These are phyloP conservation scores for Centropus bengalensis DNA, from an alignment of 2,113 vertebrate species.

Conservation along the genomic window DNA sequence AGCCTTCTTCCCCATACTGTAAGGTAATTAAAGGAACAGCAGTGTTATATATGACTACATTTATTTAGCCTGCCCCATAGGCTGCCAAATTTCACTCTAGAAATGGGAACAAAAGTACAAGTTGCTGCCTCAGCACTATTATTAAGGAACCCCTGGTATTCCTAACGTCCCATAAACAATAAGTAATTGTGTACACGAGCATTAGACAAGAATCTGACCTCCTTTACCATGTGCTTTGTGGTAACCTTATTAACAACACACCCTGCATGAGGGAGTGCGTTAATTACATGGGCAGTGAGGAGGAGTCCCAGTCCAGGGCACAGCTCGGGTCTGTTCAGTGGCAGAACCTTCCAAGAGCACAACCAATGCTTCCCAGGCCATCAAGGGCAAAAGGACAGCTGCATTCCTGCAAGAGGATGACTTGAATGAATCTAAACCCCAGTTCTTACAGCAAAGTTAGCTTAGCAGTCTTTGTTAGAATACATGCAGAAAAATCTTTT, in stretches of 20 bases:
- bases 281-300: not conserved
- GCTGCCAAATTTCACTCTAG: not conserved
- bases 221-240: not conserved
- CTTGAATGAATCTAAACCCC: not conserved
- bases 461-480: not conserved
- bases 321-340: fast-evolving
- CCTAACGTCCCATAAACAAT: not conserved
- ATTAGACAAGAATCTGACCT: not conserved
- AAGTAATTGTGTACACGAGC: not conserved
- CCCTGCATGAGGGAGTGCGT: not conserved
- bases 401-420: fast-evolving
- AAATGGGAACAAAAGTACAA: not conserved
- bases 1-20: not conserved
- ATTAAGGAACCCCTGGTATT: not conserved
- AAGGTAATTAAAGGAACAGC: not conserved
- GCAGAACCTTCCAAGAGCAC: not conserved
- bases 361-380: fast-evolving
- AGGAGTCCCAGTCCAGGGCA: not conserved
- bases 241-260: not conserved
- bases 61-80: not conserved
- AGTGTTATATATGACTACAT: not conserved
- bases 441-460: not conserved
- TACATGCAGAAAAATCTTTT: not conserved
- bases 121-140: not conserved
- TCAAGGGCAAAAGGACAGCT: not conserved